Base-by-base conservation (phyloP, 2,888 invertebrate genomes). In the Leptopterna dolabrata region DNA sequence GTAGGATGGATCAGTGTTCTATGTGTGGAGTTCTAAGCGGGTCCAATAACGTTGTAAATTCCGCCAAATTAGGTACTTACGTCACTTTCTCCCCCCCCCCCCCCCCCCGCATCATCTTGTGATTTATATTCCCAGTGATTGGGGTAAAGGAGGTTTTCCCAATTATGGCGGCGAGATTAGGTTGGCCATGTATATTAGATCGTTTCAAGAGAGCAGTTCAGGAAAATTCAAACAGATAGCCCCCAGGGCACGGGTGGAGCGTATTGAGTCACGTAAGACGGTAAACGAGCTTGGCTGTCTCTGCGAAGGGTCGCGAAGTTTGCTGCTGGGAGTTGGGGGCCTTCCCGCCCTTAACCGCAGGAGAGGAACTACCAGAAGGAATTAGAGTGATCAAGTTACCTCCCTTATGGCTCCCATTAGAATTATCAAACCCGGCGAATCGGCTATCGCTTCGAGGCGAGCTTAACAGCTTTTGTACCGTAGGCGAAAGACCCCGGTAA, bases 341-440 rank as follows among this genome's bases (percentile, higher is more conserved):
- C 6, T 4, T 27, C 24, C 27, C 63, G 2, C 9, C 63, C 11
- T 63, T 24, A 9, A 71, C 16, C 36, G 36, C n/a, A 30, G 36
- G 29, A n/a, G 78, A 43, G 43, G 45, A 78, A 78, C 78, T 78
- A 63, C 63, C 78, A 45, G n/a, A 19, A 16, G 41, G 78, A 78
- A 78, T 78, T 78, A 78, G 78, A 78, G 78, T 78, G 78, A 78
- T 55, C 81, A 81, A 81, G 81, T 81, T 81, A 55, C 55, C 81
- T 51, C 55, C 81, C 81, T 81, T 81, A 81, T 55, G 81, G 81
- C 81, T 81, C 81, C 81, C 81, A 81, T 81, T 81, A 81, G 81
- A 81, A 81, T 81, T 81, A 81, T 81, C 81, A 55, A 81, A 81
- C 81, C 30, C 27, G 51, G 55, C 19, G 55, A 51, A 81, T 81